Percentiles rank a stretch among this genome's conserved stretches.
These are phyloP conservation scores for Myotis daubentonii DNA, from an alignment of 2,797 vertebrate species.

Conservation along the genomic window DNA sequence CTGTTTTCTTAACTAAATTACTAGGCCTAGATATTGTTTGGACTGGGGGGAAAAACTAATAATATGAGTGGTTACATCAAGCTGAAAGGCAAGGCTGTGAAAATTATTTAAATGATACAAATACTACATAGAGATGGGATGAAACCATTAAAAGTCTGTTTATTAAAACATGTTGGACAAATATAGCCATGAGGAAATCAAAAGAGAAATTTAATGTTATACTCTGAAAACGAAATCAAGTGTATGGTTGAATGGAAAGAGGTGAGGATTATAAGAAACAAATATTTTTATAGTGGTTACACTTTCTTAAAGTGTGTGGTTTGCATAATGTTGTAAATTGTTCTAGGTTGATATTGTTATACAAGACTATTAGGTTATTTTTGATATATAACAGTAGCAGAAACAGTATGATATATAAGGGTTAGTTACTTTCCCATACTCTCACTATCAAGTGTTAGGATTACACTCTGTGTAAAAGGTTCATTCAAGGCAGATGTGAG, in stretches of 20 bases:
- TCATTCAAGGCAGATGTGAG: neutral
- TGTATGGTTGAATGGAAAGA: neutral
- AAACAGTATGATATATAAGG: neutral
- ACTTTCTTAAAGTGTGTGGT: neutral
- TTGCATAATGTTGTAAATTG: neutral
- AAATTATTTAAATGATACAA: constrained; percentile 38
- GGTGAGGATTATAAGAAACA: neutral
- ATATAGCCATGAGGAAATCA: neutral
- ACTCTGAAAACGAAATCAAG: neutral
- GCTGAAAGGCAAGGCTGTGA: neutral
- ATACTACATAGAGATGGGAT: neutral
- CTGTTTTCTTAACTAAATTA: constrained; percentile 8
- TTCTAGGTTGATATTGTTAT: neutral
- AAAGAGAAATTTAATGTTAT: constrained; percentile 20
- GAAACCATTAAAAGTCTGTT: constrained; percentile 9
- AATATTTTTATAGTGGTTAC: neutral
- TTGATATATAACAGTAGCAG: neutral
- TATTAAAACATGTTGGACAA: constrained; percentile 41
- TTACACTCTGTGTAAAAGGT: neutral
- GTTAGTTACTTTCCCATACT: neutral
- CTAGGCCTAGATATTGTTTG: constrained; percentile 20
- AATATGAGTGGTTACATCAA: neutral
- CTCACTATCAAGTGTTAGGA: neutral
- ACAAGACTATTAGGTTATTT: neutral
- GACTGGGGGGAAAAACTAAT: neutral